Evolutionary conservation across 2,113 vertebrate species (phyloP).

Genomic region (Corythaeola cristata): DNA sequence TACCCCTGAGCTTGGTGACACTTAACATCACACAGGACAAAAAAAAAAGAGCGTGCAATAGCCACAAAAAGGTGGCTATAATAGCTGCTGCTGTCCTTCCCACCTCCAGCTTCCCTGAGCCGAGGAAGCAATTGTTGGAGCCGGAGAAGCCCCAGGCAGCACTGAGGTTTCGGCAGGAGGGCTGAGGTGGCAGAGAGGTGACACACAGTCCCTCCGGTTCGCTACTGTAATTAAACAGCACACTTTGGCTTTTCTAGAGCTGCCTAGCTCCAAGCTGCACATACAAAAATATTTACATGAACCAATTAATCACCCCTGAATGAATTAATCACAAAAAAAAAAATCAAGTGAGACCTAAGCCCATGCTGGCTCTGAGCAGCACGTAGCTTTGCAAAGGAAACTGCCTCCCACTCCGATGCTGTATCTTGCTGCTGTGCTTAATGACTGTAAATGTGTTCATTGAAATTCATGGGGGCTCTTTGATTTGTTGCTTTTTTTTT

Average conservation of each 20-base stretch:
- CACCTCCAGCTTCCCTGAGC: neutral
- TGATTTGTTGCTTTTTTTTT: neutral
- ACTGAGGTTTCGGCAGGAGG: neutral
- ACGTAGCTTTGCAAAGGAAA: slow-evolving; percentile 21
- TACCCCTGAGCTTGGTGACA: neutral
- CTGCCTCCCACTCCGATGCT: slow-evolving; percentile 19
- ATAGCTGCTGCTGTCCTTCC: neutral
- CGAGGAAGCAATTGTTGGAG: neutral
- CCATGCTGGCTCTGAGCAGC: slow-evolving; percentile 41
- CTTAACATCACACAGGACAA: neutral
- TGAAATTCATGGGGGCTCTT: slow-evolving; percentile 56
- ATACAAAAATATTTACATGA: slow-evolving; percentile 47
- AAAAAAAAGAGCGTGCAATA: neutral
- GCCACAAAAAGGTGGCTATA: neutral
- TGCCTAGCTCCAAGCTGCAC: neutral
- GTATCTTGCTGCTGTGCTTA: slow-evolving; percentile 34
- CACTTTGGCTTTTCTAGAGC: neutral
- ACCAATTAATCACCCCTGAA: neutral
- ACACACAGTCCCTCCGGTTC: fast-evolving
- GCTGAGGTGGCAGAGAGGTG: neutral
- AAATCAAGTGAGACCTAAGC: slow-evolving; percentile 10
- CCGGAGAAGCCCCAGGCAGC: neutral
- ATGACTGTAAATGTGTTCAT: slow-evolving; percentile 62
- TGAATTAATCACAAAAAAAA: slow-evolving; percentile 7
- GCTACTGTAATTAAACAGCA: neutral